These are phyloP conservation scores for Lysandra coridon DNA, from an alignment of 2,888 invertebrate species.

Conservation along the genomic window DNA sequence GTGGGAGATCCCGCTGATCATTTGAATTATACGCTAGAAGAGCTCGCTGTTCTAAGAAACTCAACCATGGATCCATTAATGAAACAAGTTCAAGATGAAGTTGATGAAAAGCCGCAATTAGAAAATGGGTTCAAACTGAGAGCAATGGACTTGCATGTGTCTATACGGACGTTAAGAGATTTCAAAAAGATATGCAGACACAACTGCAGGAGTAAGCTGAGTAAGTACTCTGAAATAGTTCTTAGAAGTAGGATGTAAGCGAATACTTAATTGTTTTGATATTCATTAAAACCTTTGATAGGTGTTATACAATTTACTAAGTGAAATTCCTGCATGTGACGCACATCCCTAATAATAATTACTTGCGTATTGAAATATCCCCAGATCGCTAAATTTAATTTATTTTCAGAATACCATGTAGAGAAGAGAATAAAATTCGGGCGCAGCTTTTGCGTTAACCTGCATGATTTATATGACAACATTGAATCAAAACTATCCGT, in stretches of 20 bases:
- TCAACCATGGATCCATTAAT: conserved; percentile 43
- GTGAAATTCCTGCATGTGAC: background rate
- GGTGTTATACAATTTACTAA: background rate
- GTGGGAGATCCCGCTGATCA: conserved; percentile 48
- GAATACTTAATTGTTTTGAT: no score
- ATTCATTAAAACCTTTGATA: background rate
- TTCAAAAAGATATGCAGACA: conserved; percentile 44
- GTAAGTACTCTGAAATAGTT: background rate
- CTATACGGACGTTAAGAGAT: conserved; percentile 30
- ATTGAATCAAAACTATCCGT: background rate
- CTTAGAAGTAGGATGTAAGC: background rate
- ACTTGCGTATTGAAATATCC: background rate
- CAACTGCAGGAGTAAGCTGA: conserved; percentile 12
- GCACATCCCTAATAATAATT: background rate
- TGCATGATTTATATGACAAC: background rate
- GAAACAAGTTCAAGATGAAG: conserved; percentile 35
- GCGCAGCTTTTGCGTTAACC: background rate
- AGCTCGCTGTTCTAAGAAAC: conserved; percentile 41
- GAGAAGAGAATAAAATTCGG: background rate
- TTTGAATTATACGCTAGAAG: conserved; percentile 51
- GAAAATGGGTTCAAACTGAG: conserved; percentile 39
- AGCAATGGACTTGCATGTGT: conserved; percentile 30
- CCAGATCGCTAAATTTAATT: background rate
- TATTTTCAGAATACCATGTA: background rate
- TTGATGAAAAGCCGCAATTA: conserved; percentile 41